phyloP scores from a whole-genome alignment of 2,888 invertebrate species.

The Plagodis dolabraria region DNA sequence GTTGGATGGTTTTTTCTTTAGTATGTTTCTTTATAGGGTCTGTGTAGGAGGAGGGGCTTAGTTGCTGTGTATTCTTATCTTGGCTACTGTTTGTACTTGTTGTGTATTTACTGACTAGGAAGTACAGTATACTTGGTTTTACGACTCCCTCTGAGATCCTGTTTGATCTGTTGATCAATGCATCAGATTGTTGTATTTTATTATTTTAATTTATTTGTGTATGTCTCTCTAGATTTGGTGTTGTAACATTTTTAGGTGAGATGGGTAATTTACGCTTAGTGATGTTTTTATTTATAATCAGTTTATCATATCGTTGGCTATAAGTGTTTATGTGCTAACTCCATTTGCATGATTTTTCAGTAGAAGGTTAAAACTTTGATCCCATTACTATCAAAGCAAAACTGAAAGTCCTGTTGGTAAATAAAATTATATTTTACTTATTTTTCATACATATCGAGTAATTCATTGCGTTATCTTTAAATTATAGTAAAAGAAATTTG shows the following conservation, averaged over 20 bases:
- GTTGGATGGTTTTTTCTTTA: too few relatives aligned
- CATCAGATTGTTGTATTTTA: constrained; percentile 4
- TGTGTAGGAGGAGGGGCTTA: not conserved
- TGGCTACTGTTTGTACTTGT: not conserved
- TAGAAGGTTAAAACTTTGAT: too few relatives aligned
- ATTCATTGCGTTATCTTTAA: too few relatives aligned
- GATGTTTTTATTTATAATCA: constrained; percentile 6
- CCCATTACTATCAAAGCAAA: too few relatives aligned
- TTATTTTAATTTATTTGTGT: constrained; percentile 9
- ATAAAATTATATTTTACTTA: too few relatives aligned
- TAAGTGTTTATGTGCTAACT: too few relatives aligned
- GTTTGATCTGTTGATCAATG: constrained; percentile 1
- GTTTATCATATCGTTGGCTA: constrained; percentile 16
- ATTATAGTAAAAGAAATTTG: too few relatives aligned
- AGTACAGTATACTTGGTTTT: constrained; percentile 8
- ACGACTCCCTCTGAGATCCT: constrained; percentile 12
- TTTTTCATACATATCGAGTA: too few relatives aligned
- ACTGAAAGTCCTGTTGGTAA: too few relatives aligned
- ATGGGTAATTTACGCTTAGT: constrained; percentile 8
- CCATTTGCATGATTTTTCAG: too few relatives aligned
- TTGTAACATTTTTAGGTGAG: constrained; percentile 5
- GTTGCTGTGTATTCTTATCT: constrained; percentile 5
- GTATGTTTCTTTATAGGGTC: too few relatives aligned
- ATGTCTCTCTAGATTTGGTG: not conserved
- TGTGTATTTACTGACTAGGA: not conserved